These are phyloP conservation scores for Florisuga fusca DNA, from an alignment of 2,797 vertebrate genomes.

Conservation along the genomic window DNA sequence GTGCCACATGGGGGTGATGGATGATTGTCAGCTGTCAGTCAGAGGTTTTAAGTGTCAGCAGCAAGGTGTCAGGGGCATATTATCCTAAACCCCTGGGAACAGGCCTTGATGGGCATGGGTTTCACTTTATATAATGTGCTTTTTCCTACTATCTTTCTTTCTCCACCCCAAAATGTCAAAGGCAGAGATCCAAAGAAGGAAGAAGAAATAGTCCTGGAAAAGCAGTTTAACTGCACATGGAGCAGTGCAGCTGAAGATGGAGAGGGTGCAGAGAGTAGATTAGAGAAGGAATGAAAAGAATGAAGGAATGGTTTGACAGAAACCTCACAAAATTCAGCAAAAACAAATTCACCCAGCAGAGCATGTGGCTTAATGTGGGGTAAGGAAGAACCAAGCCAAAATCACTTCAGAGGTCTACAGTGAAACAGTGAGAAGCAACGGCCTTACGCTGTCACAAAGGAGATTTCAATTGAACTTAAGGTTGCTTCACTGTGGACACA, in stretches of 20 bases:
- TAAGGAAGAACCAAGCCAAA: not conserved
- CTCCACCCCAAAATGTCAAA: not conserved
- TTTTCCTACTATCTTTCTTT: not conserved
- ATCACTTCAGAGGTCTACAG: not conserved
- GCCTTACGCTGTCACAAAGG: not conserved
- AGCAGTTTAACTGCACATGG: not conserved
- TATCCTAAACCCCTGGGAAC: no score
- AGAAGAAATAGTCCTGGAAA: not conserved
- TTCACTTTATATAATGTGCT: not conserved
- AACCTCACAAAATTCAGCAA: not conserved
- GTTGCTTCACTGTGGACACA: not conserved
- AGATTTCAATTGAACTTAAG: not conserved
- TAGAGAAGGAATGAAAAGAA: not conserved
- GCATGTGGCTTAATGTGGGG: fast-evolving
- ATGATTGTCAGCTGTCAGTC: no score
- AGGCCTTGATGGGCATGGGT: not conserved
- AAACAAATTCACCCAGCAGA: not conserved
- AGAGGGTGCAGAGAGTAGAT: not conserved
- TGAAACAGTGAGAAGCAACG: not conserved
- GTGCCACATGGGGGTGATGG: no score
- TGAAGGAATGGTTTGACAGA: not conserved
- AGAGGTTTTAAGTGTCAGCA: no score
- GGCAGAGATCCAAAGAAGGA: not conserved
- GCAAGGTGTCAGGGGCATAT: no score
- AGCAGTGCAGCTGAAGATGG: not conserved